Conservation (phyloP, 1,140 invertebrate species). For the Atopsyche davidsoni region DNA sequence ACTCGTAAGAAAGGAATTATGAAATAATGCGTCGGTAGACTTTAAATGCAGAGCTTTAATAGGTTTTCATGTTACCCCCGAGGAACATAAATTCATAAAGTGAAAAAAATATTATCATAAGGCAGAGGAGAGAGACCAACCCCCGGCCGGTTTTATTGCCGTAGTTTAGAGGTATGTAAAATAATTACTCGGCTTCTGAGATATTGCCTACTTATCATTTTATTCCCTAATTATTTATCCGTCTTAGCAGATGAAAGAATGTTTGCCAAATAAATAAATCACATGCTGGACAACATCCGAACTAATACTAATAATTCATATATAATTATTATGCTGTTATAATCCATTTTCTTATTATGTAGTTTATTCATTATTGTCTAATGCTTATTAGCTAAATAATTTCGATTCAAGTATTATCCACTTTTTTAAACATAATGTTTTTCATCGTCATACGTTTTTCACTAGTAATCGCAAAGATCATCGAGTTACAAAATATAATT, state of each 20-base stretch:
- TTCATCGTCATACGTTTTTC: too few species aligned
- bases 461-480: too few species aligned
- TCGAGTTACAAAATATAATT: too few species aligned
- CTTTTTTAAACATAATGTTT: too few species aligned
- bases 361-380: too few species aligned
- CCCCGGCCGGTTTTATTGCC: slow-evolving; percentile 1
- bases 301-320: neutral
- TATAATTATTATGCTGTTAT: neutral
- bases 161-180: slow-evolving; percentile 7
- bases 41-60: slow-evolving; percentile 28
- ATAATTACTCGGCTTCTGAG: slow-evolving; percentile 16
- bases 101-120: slow-evolving; percentile 25
- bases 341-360: too few species aligned
- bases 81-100: slow-evolving; percentile 28
- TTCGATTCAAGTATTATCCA: too few species aligned
- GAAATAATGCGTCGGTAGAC: slow-evolving; percentile 22
- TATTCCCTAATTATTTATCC: neutral
- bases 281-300: neutral
- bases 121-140: slow-evolving; percentile 7
- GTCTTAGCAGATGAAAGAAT: slow-evolving; percentile 1
- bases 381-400: too few species aligned
- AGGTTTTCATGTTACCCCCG: slow-evolving; percentile 27
- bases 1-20: slow-evolving; percentile 11
- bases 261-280: neutral
- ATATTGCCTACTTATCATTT: too few species aligned